Evolutionary conservation across 2,888 invertebrate species (phyloP).

Genomic region (Agonopterix subpropinquella): DNA sequence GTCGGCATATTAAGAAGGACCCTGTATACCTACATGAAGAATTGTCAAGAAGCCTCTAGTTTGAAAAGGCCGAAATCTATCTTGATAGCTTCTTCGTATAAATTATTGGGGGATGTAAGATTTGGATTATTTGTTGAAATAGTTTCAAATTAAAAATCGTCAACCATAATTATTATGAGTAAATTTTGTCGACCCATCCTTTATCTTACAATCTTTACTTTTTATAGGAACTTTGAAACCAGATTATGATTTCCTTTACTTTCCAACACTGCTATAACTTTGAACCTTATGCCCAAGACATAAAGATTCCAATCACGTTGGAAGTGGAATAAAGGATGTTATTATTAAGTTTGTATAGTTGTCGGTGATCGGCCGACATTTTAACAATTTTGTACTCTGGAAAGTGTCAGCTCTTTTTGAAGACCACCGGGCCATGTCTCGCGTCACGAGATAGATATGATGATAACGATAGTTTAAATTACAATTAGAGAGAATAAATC

Average conservation of each 20-base stretch:
- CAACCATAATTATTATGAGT: constrained; percentile 13
- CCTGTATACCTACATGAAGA: too few species aligned
- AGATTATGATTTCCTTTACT: constrained; percentile 2
- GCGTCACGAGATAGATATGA: constrained; percentile 39
- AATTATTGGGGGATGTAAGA: too few species aligned
- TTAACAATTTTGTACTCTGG: constrained; percentile 63
- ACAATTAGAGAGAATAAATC: constrained; percentile 48
- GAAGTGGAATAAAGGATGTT: not conserved
- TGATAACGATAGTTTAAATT: constrained; percentile 58
- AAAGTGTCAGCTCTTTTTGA: constrained; percentile 55
- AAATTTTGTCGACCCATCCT: constrained; percentile 30
- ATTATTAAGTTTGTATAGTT: constrained; percentile 22
- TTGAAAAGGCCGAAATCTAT: too few species aligned
- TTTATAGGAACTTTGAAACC: constrained; percentile 34
- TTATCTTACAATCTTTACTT: constrained; percentile 55
- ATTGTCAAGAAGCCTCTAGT: too few species aligned
- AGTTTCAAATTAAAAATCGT: constrained; percentile 4
- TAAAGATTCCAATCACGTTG: constrained; percentile 9
- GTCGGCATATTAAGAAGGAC: too few species aligned
- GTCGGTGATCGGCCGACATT: constrained; percentile 62
- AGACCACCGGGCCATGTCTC: constrained; percentile 57
- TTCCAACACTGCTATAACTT: not conserved
- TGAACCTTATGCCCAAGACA: constrained; percentile 8
- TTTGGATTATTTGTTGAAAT: not conserved
- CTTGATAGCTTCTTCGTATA: too few species aligned